A percentile compares a stretch with the other conserved stretches of the same genome.
These are phyloP conservation scores for Hipposideros larvatus DNA, from an alignment of 2,797 vertebrate genomes.

Conservation along the genomic window DNA sequence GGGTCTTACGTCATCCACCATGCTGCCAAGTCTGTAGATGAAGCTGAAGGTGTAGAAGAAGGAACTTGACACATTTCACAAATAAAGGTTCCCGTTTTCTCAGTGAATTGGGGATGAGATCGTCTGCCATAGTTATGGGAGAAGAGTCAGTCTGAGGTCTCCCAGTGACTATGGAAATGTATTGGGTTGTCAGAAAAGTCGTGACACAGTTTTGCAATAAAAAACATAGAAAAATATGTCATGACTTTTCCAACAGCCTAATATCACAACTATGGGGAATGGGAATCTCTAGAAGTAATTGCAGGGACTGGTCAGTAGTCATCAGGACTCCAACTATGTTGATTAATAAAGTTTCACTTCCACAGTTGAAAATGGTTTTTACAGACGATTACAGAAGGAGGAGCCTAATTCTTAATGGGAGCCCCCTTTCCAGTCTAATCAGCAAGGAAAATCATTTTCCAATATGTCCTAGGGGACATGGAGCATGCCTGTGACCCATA, in stretches of 20 bases:
- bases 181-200: too few species aligned
- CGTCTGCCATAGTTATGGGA: accelerated
- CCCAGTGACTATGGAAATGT: accelerated
- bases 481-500: accelerated
- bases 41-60: not conserved
- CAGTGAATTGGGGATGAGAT: not conserved
- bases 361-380: not conserved
- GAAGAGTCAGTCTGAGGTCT: not conserved
- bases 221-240: too few species aligned
- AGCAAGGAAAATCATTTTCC: not conserved
- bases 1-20: not conserved
- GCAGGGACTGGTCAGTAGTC: accelerated
- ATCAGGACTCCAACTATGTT: not conserved
- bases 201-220: too few species aligned
- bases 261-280: too few species aligned
- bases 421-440: not conserved
- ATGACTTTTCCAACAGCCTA: too few species aligned
- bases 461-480: not conserved
- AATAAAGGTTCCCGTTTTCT: not conserved
- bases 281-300: accelerated
- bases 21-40: not conserved
- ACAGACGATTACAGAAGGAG: not conserved
- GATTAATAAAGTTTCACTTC: not conserved
- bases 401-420: too few species aligned
- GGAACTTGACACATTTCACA: not conserved